Base-by-base conservation (phyloP, 1,140 invertebrate genomes). In the Sycophaga agraensis region DNA sequence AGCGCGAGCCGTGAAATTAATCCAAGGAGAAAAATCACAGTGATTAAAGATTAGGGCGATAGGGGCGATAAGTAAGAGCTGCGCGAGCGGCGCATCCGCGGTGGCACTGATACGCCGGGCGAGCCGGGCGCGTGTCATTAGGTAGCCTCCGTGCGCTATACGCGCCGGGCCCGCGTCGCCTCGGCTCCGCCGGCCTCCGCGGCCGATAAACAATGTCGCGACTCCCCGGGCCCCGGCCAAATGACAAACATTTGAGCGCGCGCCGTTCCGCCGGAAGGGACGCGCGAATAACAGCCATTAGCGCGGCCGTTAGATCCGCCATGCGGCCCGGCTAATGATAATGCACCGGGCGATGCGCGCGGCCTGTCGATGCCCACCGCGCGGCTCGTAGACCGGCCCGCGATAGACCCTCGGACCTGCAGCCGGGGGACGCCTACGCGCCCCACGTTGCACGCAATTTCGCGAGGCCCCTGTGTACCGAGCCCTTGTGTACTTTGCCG, bases 191-290 rank as follows among this genome's bases (percentile, higher is more conserved):
- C 26, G 40, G 35, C 19, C 51, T 49, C 4, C 5, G 43, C 8
- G 11, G 1, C 34, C 42, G 43, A 45, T 48, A 50, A 43, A 56
- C 59, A 62, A 56, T 56, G 59, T 49, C 45, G 43, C 49, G 22
- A 39, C 16, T 34, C 24, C 17, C 14, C 54, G 26, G 12, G 9
- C 7, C 6, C 7, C 19, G 21, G 2, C 9, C 19, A 19, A 62
- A 62, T 62, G 59, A 62, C 45, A 62, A 62, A 62, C 59, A 62
- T 62, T 56, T 56, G 48, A 9, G 21, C 9, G 39, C 12, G 35
- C 21, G 17, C 43, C 26, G 49, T 46, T 43, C 49, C 40, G 28
- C 43, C 59, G 59, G 59, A 62, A 56, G 59, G 42, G 51, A 39
- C 7, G 26, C 24, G 51, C 51, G 5, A 56, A 62, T 62, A 62